Base-by-base conservation (phyloP, 1,140 invertebrate species). In the Lasioglossum albipes region DNA sequence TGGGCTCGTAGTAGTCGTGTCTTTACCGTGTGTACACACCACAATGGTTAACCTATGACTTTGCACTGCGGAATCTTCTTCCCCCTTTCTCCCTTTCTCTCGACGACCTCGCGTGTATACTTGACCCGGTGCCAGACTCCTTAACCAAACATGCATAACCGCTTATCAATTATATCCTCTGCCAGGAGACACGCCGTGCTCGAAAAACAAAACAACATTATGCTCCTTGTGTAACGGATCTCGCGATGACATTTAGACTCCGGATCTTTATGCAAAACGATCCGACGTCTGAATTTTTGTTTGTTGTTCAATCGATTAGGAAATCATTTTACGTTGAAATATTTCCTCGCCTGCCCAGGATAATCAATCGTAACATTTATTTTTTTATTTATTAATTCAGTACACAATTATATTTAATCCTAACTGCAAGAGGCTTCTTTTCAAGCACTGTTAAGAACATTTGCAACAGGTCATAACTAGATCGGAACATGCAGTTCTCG, bases 41-140 rank as follows among this genome's bases (percentile, higher is more conserved):
- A 72, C 85, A 74, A 86, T 86, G 81, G 71, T 86, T 86, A 86
- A 86, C 84, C 85, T 86, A 86, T 86, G 85, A 86, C 84, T 86
- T 83, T 54, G 84, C 84, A 83, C 80, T 57, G 68, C 75, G 72
- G 81, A 83, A 78, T 72, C 81, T 73, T 86, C 85, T 83, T 83
- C 84, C 84, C 84, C 73, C 73, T 86, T 86, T 85, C 81, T 80
- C 80, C 79, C 45, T 76, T 65, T 73, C 69, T 74, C 74, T 62
- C 72, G 9, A 59, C 64, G 54, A 61, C 84, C 59, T 81, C 71
- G 59, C 45, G 57, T 73, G 68, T 75, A 85, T 73, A 78, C 68
- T 77, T 77, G 70, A 84, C 65, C 73, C 64, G 84, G 66, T 64
- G 31, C 59, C 45, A n/a, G 74, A 61, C 72, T 57, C 62, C 64